Base-by-base conservation (phyloP, 1,140 invertebrate species). In the Dreissena rostriformis region DNA sequence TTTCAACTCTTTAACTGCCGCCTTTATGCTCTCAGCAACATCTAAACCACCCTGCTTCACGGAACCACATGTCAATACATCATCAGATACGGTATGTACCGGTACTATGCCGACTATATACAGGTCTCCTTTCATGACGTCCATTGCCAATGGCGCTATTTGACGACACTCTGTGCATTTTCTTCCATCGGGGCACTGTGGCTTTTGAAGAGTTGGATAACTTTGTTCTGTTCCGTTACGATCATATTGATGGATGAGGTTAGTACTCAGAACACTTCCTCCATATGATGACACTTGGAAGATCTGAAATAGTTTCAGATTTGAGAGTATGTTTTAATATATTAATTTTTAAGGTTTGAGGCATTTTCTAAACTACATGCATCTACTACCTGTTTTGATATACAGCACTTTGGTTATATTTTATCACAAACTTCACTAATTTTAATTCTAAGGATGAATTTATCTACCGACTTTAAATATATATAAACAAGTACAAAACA, bases 41-140 rank as follows among this genome's bases (percentile, higher is more conserved):
- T 84, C 82, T 6, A 84, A 8, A 1, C 82, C 82, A 14, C 82
- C 82, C 19, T 53, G 15, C 29, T 84, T 84, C 5, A 84, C 68
- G n/a, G 49, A 15, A 19, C 82, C 82, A 72, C 82, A 84, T 51
- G 76, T 53, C 53, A 84, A 28, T 7, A 74, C 72, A 8, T 66
- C 71, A 26, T 26, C 0, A 1, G 63, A 73, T 53, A 53, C 39
- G 22, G 22, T 73, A 39, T 84, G 82, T 10, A 84, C 82, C 4
- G 82, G 82, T 10, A 53, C 82, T 17, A 84, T 72, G 0, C 82
- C 82, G 19, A 84, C 74, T 26, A 84, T 53, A 57, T 84, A 84
- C 73, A 84, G 49, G 53, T 84, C 82, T 29, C 82, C 82, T 12
- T 63, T 29, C 15, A 63, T 77, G 29, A 72, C 68, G 19, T 71